Conservation (phyloP, 2,797 vertebrate species). For the Octomys mimax region DNA sequence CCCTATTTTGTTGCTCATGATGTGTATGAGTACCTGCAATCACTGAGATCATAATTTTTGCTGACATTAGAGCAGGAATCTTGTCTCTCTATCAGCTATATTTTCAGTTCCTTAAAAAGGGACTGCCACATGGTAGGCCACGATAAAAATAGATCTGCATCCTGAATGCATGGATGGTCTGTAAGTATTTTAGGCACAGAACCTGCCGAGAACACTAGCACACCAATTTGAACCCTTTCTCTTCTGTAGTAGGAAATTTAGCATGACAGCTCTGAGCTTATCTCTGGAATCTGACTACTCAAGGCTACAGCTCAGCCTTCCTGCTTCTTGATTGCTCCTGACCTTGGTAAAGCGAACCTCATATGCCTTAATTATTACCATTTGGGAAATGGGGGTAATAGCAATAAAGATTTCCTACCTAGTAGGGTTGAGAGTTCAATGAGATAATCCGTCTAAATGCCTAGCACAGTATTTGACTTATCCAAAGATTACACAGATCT, state of each 20-base stretch:
- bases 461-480: background rate
- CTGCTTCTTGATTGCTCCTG: background rate
- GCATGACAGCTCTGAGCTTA: background rate
- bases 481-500: background rate
- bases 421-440: background rate
- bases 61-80: background rate
- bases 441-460: background rate
- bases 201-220: background rate
- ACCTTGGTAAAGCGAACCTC: background rate
- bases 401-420: background rate
- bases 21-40: background rate
- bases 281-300: background rate
- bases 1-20: background rate
- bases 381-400: background rate
- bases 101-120: background rate
- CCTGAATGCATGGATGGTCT: background rate
- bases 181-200: constrained; percentile 36
- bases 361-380: background rate
- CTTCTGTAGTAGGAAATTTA: background rate
- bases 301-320: background rate
- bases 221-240: constrained; percentile 14
- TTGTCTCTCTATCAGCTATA: background rate
- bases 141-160: constrained; percentile 15
- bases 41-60: background rate
- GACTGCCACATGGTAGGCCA: background rate